Conservation (phyloP, 2,797 vertebrate species). For the Mareca penelope region DNA sequence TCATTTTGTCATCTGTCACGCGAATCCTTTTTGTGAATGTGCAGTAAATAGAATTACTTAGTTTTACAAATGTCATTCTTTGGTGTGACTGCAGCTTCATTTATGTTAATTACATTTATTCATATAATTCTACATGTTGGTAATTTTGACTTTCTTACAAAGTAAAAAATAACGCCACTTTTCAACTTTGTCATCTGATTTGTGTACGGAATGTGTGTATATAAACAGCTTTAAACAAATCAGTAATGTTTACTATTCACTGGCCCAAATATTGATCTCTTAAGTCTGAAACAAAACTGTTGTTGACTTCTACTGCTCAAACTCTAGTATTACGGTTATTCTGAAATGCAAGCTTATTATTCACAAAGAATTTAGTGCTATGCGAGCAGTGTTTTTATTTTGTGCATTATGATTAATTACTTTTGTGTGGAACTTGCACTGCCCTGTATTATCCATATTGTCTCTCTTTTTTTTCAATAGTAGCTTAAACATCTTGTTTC, state of each 20-base stretch:
- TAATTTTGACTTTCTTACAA: constrained; percentile 23
- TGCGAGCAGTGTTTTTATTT: neutral
- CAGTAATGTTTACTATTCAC: neutral
- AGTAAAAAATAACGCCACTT: constrained; percentile 17
- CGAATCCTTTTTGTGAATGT: constrained; percentile 63
- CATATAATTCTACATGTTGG: neutral
- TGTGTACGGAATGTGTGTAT: neutral
- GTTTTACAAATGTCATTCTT: neutral
- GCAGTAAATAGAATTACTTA: constrained; percentile 52
- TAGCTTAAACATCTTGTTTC: neutral
- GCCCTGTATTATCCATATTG: neutral
- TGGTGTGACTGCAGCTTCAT: constrained; percentile 39
- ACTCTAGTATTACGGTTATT: neutral
- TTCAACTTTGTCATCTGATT: neutral
- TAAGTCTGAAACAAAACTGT: neutral
- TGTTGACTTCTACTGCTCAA: neutral
- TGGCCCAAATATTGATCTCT: neutral
- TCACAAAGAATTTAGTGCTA: neutral
- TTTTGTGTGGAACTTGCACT: neutral
- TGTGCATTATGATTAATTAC: neutral
- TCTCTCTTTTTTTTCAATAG: neutral
- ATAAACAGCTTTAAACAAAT: neutral
- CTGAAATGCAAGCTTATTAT: neutral
- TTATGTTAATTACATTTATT: constrained; percentile 47
- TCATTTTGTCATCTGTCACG: constrained; percentile 55